phyloP scores from a whole-genome alignment of 2,113 vertebrate species.

The Phocoena sinus region DNA sequence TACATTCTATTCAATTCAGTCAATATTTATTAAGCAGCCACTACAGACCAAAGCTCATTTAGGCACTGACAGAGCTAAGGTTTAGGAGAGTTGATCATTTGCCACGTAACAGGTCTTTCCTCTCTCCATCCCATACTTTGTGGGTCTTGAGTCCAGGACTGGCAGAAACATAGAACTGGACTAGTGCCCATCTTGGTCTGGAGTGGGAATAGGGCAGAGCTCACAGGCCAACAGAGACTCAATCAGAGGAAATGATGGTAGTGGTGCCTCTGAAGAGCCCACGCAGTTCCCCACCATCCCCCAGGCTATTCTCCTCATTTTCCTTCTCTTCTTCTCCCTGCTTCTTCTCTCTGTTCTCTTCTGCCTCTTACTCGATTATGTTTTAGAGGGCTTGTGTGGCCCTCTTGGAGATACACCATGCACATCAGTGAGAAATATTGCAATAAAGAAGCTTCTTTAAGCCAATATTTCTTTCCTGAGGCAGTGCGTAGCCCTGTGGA shows the following conservation, averaged over 20 bases:
- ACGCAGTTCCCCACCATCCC: not conserved
- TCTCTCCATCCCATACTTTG: not conserved
- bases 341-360: not conserved
- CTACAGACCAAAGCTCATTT: not conserved
- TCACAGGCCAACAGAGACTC: not conserved
- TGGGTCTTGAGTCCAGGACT: not conserved
- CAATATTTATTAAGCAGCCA: not conserved
- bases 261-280: not conserved
- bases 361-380: not conserved
- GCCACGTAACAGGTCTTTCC: not conserved
- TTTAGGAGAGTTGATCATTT: not conserved
- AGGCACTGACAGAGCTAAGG: not conserved
- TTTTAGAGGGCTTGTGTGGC: not conserved
- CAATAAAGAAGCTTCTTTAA: not conserved
- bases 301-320: not conserved
- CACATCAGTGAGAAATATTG: not conserved
- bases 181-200: not conserved
- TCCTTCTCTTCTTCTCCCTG: not conserved
- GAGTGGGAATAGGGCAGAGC: not conserved
- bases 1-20: not conserved
- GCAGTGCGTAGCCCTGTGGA: accelerated
- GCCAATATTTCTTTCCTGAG: not conserved
- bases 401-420: not conserved
- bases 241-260: not conserved
- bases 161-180: no score